Conservation (phyloP, 2,888 invertebrate species). For the Epirrita christyi region DNA sequence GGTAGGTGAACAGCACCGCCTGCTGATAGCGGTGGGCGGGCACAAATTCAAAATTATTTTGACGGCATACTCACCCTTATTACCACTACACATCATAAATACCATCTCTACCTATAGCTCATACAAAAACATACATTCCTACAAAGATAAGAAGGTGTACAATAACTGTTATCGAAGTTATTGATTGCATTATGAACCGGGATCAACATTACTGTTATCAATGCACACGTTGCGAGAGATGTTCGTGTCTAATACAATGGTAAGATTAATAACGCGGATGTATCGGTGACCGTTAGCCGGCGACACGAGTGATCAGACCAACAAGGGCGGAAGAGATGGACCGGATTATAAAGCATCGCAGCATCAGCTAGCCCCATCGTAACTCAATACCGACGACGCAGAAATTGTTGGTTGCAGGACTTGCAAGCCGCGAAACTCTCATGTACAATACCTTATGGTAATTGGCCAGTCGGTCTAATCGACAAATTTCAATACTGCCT, state of each 20-base stretch:
- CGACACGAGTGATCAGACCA: slow-evolving; percentile 78
- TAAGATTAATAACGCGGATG: slow-evolving; percentile 81
- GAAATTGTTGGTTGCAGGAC: slow-evolving; percentile 76
- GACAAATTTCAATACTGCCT: slow-evolving; percentile 60
- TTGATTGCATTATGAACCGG: slow-evolving; percentile 70
- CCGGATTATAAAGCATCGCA: slow-evolving; percentile 82
- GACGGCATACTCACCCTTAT: slow-evolving; percentile 45
- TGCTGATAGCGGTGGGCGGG: slow-evolving; percentile 69
- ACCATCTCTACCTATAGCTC: not conserved
- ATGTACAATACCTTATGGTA: slow-evolving; percentile 65
- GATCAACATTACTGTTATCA: slow-evolving; percentile 77
- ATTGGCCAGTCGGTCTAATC: slow-evolving; percentile 67
- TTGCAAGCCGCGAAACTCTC: slow-evolving; percentile 57
- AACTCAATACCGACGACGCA: slow-evolving; percentile 77
- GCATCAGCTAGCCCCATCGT: slow-evolving; percentile 73
- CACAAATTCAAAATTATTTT: slow-evolving; percentile 57
- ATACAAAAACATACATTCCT: slow-evolving; percentile 39
- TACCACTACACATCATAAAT: slow-evolving; percentile 3
- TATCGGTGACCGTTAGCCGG: slow-evolving; percentile 73
- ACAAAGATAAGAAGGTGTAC: slow-evolving; percentile 60
- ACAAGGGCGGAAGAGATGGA: slow-evolving; percentile 83
- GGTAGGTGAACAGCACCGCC: slow-evolving; percentile 75
- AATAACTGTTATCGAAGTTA: slow-evolving; percentile 70
- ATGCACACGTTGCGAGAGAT: slow-evolving; percentile 76
- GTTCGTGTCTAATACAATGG: slow-evolving; percentile 77